A percentile compares a stretch with the other conserved stretches of the same genome.
These are phyloP conservation scores for Euwallacea fornicatus DNA, from an alignment of 1,140 invertebrate genomes.

Conservation along the genomic window DNA sequence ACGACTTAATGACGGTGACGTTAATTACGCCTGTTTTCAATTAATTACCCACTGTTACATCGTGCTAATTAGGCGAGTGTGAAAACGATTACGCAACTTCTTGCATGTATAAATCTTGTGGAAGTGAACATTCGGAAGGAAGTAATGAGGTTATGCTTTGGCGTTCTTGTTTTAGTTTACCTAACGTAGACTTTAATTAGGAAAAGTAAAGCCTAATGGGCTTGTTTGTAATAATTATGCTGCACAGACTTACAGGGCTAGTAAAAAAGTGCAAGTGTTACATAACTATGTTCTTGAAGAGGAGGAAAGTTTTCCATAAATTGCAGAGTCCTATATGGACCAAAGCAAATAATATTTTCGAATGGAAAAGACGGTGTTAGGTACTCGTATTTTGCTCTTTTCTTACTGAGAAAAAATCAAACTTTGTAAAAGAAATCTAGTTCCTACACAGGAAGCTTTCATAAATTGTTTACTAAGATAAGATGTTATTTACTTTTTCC, in stretches of 20 bases:
- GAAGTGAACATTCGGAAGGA: conserved; percentile 2
- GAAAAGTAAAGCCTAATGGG: not conserved
- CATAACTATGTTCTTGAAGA: too few relatives aligned
- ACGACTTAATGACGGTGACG: not conserved
- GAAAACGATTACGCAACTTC: conserved; percentile 2
- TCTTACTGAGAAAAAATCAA: too few relatives aligned
- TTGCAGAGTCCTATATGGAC: too few relatives aligned
- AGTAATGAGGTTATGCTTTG: not conserved
- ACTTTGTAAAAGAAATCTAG: too few relatives aligned
- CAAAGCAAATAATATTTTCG: too few relatives aligned
- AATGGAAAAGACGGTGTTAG: too few relatives aligned
- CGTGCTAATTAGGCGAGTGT: conserved; percentile 1
- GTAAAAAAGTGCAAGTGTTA: not conserved
- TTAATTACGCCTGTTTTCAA: conserved; percentile 4
- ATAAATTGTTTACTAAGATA: too few relatives aligned
- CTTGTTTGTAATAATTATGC: not conserved
- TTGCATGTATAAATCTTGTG: not conserved
- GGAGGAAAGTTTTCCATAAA: too few relatives aligned
- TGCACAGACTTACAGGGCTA: not conserved
- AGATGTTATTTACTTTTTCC: too few relatives aligned
- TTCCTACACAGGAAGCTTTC: too few relatives aligned
- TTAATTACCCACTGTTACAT: conserved; percentile 3
- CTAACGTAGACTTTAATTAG: not conserved
- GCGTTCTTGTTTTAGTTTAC: too few relatives aligned
- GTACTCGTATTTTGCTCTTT: too few relatives aligned